Evolutionary conservation across 2,888 invertebrate species (phyloP), one percentile per base, ranked within the genome.

Genomic region (Physocephala rufipes): DNA sequence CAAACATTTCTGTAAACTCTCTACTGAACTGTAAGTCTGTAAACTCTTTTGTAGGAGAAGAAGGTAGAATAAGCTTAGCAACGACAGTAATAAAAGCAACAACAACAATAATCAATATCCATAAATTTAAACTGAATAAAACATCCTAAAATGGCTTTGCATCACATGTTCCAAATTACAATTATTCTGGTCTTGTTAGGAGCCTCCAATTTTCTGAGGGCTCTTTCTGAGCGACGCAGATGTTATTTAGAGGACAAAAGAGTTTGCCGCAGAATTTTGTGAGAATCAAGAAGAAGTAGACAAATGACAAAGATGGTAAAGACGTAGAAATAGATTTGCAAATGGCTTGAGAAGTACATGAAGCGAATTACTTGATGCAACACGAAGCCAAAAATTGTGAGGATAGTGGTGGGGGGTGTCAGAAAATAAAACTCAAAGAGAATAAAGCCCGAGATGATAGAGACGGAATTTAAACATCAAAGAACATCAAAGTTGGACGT

Each of bases 111-210:
- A 53, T n/a, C 30, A 53, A 53, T 9, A 45, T 45, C 58, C 15
- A 55, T 26, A 58, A 67, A 19, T 26, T n/a, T 65, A n/a, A 62
- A 62, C 43, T 19, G n/a, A 64, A 64, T 26, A 45, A 26, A 59
- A n/a, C 67, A 59, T 45, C 26, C 28, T 67, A 59, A 67, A 67
- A 67, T 59, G 67, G 58, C 58, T 67, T 47, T 67, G 24, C 67
- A 59, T 67, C 59, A 12, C 58, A 59, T 45, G n/a, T n/a, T n/a
- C n/a, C n/a, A n/a, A n/a, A n/a, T n/a, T n/a, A n/a, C n/a, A n/a
- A n/a, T n/a, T n/a, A n/a, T 67, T 58, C 59, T 66, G 28, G 67
- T 47, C 19, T 36, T 36, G 36, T 9, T 7, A 4, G 36, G 36
- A 36, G n/a, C n/a, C 36, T 36, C 36, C 36, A n/a, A 53, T 58